phyloP scores from a whole-genome alignment of 2,888 invertebrate species.

The Anarsia innoxiella region DNA sequence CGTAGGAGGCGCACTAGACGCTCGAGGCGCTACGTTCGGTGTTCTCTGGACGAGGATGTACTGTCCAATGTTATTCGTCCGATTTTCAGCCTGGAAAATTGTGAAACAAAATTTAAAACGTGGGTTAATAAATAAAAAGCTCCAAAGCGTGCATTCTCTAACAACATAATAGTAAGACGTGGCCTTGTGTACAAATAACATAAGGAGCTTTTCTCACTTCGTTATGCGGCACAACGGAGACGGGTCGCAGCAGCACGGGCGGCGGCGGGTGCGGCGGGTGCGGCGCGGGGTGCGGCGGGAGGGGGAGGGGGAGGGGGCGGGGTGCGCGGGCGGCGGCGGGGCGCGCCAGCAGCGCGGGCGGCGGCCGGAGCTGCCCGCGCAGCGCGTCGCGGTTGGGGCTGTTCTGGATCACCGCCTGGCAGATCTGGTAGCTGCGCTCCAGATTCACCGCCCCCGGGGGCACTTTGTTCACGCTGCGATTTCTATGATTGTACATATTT shows the following conservation, averaged over 20 bases:
- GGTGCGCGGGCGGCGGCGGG: constrained; percentile 50
- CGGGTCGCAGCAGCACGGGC: constrained; percentile 76
- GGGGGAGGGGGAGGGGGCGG: constrained; percentile 42
- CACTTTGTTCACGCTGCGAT: constrained; percentile 80
- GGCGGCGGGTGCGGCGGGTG: constrained; percentile 40
- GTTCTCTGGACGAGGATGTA: constrained; percentile 88
- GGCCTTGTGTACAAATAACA: too few relatives aligned
- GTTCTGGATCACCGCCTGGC: constrained; percentile 94
- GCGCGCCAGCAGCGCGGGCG: constrained; percentile 82
- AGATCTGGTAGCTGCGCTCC: constrained; percentile 96
- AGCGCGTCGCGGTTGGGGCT: constrained; percentile 93
- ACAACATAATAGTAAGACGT: too few relatives aligned
- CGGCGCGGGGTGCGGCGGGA: constrained; percentile 60
- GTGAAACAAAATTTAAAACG: too few relatives aligned
- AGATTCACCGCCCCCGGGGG: constrained; percentile 94
- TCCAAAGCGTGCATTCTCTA: too few relatives aligned
- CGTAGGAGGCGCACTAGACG: constrained; percentile 89
- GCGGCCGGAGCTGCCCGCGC: constrained; percentile 89
- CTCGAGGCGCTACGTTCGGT: constrained; percentile 83
- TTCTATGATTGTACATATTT: constrained; percentile 48
- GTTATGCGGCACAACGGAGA: constrained; percentile 68
- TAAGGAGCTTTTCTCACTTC: too few relatives aligned
- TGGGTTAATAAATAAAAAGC: too few relatives aligned
- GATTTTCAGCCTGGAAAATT: constrained; percentile 76
- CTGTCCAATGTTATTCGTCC: constrained; percentile 80